Percentiles rank a stretch among this genome's conserved stretches.
phyloP scores from a whole-genome alignment of 2,888 invertebrate species.

The Hypselothyrea guttata region DNA sequence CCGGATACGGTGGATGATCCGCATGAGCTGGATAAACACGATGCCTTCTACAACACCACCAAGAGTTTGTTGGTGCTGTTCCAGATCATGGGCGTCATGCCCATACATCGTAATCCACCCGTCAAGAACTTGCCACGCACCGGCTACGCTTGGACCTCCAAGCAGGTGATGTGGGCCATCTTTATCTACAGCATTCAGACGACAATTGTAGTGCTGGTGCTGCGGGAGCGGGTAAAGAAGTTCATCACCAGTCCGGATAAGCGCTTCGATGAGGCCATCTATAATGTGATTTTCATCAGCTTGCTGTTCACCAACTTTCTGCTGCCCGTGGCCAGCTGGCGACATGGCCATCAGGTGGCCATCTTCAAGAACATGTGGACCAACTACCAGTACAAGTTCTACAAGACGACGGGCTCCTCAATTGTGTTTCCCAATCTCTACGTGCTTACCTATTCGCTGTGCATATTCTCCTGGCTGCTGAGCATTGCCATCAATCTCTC shows the following conservation, averaged over 20 bases:
- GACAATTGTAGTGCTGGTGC: conserved; percentile 84
- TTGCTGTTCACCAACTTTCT: conserved; percentile 88
- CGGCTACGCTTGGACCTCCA: conserved; percentile 86
- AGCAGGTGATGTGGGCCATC: conserved; percentile 87
- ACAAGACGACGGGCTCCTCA: conserved; percentile 83
- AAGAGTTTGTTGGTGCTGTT: conserved; percentile 88
- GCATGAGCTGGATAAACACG: conserved; percentile 86
- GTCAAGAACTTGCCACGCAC: conserved; percentile 83
- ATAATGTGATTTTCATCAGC: conserved; percentile 88
- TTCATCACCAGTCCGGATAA: conserved; percentile 85
- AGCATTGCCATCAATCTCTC: conserved; percentile 87
- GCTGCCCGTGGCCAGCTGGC: conserved; percentile 87
- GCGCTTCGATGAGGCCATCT: conserved; percentile 89
- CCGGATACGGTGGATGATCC: conserved; percentile 83
- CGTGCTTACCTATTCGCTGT: conserved; percentile 86
- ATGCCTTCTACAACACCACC: conserved; percentile 88
- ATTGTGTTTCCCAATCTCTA: conserved; percentile 87
- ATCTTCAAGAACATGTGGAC: conserved; percentile 92
- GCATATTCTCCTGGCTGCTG: conserved; percentile 86
- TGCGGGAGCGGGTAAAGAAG: conserved; percentile 84
- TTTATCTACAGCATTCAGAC: conserved; percentile 86
- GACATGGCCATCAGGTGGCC: conserved; percentile 87
- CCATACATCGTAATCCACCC: conserved; percentile 86
- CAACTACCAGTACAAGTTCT: conserved; percentile 86
- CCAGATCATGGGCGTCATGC: conserved; percentile 90